Evolutionary conservation across 2,888 invertebrate genomes (phyloP), one percentile per base, ranked within the genome.

Genomic region (Orchesella flavescens): DNA sequence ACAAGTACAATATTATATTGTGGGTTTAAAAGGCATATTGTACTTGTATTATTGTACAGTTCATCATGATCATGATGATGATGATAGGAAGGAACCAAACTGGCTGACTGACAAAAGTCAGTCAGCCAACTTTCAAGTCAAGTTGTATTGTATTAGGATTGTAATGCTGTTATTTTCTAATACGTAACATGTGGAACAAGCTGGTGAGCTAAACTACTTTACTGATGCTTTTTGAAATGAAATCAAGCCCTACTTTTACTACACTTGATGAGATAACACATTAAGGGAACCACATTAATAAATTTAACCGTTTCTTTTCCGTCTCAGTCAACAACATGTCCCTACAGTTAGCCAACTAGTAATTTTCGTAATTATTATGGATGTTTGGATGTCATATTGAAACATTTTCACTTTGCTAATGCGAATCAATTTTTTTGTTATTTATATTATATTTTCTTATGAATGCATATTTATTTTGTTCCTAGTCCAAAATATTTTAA

Each of bases 281-380:
- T 79, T 79, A 79, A 34, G 78, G 49, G 79, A 79, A 59, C 71
- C 75, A 78, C 72, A 79, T 71, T 79, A 79, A 71, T 65, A 72
- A 72, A 43, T 63, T 79, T 72, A 79, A 79, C 79, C 79, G 79
- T 79, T 79, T 23, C 55, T n/a, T 66, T 76, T 76, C n/a, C n/a
- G n/a, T 55, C 65, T 46, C 65, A 15, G 49, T 66, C 55, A 71
- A 68, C 44, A 66, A 68, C 44, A 66, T 10, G 53, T 15, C 23
- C 21, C 49, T 49, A 49, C 49, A 49, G 49, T 49, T 49, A 49
- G 2, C 2, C 34, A 34, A 34, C 34, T 7, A 34, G 34, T 34
- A 2, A 34, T 34, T n/a, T 34, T 49, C n/a, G 49, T 15, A 49
- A 49, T 49, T 44, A 44, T 44, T 49, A 15, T 49, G 12, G 49